A percentile compares a stretch with the other conserved stretches of the same genome.
Conservation (phyloP, 1,140 invertebrate genomes). For the Orchestia grillus region DNA sequence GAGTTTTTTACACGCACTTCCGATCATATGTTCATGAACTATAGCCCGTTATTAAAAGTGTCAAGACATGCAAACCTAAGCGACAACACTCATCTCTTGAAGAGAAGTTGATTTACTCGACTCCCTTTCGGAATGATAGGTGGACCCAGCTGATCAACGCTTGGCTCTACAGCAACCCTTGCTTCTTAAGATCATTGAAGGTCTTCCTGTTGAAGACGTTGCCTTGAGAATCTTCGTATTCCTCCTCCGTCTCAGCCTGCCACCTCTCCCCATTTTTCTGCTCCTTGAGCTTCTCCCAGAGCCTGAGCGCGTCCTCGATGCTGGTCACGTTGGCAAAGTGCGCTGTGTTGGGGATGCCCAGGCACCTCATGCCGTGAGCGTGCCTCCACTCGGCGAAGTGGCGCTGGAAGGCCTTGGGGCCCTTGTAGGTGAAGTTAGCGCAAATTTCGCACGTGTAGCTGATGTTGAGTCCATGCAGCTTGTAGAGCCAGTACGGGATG, state of each 20-base stretch:
- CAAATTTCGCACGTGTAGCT: conserved; percentile 99
- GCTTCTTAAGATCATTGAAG: conserved; percentile 97
- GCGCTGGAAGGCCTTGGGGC: conserved; percentile 99
- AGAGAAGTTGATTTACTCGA: too few relatives aligned
- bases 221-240: conserved; percentile 98
- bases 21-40: too few relatives aligned
- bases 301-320: conserved; percentile 96
- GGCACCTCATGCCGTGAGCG: conserved; percentile 98
- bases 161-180: conserved; percentile 82
- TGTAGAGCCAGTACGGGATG: conserved; percentile 99
- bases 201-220: conserved; percentile 99
- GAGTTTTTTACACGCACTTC: too few relatives aligned
- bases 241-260: conserved; percentile 97
- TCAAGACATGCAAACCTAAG: too few relatives aligned
- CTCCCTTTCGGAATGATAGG: too few relatives aligned
- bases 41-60: too few relatives aligned
- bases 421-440: conserved; percentile 99
- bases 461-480: conserved; percentile 98
- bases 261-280: conserved; percentile 96
- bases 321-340: conserved; percentile 99
- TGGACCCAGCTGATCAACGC: background rate
- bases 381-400: conserved; percentile 99
- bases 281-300: conserved; percentile 97
- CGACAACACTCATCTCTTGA: too few relatives aligned
- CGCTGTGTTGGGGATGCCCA: conserved; percentile 99